Evolutionary conservation across 2,113 vertebrate genomes (phyloP).

Genomic region (Lophotis ruficrista): DNA sequence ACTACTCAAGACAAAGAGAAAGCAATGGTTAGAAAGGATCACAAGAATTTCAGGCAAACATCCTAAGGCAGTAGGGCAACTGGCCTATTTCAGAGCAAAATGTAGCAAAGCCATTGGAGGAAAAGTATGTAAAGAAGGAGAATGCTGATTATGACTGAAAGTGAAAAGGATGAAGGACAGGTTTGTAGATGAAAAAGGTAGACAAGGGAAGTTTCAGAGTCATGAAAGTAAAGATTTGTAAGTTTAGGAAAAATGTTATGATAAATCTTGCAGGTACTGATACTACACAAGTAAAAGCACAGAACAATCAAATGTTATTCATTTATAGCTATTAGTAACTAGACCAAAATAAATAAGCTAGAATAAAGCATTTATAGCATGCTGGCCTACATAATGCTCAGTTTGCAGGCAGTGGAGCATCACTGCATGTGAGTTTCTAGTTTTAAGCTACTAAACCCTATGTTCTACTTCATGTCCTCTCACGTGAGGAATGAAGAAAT

Average conservation of each 20-base stretch:
- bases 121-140: not conserved
- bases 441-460: not conserved
- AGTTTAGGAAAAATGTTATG: not conserved
- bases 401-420: not conserved
- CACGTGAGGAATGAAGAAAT: not conserved
- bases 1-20: not conserved
- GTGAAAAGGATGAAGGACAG: not conserved
- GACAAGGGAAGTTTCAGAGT: not conserved
- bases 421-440: not conserved
- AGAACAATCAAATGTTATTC: not conserved
- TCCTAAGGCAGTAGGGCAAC: not conserved
- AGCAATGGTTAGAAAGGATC: not conserved
- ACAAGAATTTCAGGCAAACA: not conserved
- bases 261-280: not conserved
- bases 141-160: not conserved
- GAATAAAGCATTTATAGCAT: not conserved
- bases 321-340: not conserved
- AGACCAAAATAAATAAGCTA: not conserved
- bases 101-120: not conserved
- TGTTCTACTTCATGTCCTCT: not conserved
- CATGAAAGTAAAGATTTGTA: not conserved
- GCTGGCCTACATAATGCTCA: not conserved
- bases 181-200: not conserved
- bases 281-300: not conserved
- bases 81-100: not conserved